Evolutionary conservation across 2,113 vertebrate species (phyloP).

Genomic region (Camarhynchus parvulus): DNA sequence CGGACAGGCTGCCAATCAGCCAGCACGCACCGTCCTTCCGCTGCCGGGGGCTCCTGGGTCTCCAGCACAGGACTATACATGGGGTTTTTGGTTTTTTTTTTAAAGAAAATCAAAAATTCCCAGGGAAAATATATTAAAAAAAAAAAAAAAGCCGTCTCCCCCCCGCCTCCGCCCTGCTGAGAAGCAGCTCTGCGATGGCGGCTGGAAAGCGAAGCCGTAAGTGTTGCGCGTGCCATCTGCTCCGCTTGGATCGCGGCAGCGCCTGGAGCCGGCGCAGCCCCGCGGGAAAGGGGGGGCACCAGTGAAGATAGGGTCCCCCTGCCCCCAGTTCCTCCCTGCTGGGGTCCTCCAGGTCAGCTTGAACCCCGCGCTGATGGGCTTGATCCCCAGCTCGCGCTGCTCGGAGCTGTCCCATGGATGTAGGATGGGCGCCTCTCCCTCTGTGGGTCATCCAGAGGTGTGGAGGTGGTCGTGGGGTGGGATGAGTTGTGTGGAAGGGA

Average conservation of each 20-base stretch:
- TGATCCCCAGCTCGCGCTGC: neutral
- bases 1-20: neutral
- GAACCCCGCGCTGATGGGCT: fast-evolving
- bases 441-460: fast-evolving
- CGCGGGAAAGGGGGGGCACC: neutral
- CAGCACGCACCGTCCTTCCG: fast-evolving
- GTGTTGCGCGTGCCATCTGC: conserved; percentile 67
- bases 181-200: conserved; percentile 65
- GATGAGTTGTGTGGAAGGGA: neutral
- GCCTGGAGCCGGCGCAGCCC: conserved; percentile 38
- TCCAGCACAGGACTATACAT: neutral
- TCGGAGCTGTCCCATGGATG: neutral
- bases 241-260: conserved; percentile 25
- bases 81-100: neutral
- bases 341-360: neutral
- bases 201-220: conserved; percentile 62
- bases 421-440: fast-evolving
- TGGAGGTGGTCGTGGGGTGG: neutral
- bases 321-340: fast-evolving
- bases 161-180: conserved; percentile 36
- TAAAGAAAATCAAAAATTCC: conserved; percentile 29
- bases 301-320: neutral
- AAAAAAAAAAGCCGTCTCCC: neutral
- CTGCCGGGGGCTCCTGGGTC: neutral
- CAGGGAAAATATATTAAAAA: neutral